Evolutionary conservation across 2,797 vertebrate species (phyloP).

Genomic region (Morus bassanus): DNA sequence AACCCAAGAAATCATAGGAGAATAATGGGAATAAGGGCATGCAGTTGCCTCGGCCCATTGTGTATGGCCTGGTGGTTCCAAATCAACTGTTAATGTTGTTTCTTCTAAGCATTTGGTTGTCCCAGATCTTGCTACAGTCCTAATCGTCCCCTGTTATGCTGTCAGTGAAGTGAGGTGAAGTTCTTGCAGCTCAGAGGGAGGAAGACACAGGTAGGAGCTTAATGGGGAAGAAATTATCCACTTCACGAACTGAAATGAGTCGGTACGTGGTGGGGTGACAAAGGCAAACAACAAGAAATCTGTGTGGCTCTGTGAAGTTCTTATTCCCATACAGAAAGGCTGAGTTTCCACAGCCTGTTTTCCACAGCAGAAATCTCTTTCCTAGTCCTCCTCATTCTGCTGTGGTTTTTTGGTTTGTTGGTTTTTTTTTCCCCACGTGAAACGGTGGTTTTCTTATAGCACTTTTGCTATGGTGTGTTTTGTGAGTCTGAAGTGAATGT

Average conservation of each 20-base stretch:
- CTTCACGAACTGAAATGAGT: background rate
- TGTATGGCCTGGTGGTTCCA: background rate
- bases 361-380: background rate
- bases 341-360: background rate
- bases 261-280: background rate
- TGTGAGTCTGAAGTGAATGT: background rate
- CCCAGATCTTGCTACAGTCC: background rate
- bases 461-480: background rate
- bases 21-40: background rate
- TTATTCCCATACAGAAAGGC: background rate
- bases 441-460: background rate
- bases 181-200: background rate
- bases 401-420: no score
- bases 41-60: background rate
- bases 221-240: background rate
- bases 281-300: background rate
- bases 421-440: accelerated
- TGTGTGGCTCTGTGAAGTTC: background rate
- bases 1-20: background rate
- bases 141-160: background rate
- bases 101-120: background rate
- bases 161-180: background rate
- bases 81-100: background rate
- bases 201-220: background rate
- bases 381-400: background rate